Evolutionary conservation across 2,888 invertebrate genomes (phyloP).

Genomic region (Helleia helle): DNA sequence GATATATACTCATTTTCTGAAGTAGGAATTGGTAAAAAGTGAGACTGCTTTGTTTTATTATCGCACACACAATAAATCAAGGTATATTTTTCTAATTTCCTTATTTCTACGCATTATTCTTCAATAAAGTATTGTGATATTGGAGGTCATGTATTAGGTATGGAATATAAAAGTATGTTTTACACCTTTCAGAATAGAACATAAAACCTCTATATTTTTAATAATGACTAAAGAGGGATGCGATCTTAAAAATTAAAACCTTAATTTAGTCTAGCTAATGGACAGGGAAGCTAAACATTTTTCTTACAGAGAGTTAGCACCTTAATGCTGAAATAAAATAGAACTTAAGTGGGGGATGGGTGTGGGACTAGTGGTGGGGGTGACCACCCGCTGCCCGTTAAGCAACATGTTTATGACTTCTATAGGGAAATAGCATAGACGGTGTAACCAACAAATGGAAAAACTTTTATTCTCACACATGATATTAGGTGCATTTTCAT

Average conservation of each 20-base stretch:
- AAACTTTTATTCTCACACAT: conserved; percentile 64
- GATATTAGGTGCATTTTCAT: conserved; percentile 62
- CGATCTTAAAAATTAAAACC: conserved; percentile 43
- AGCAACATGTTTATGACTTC: conserved; percentile 65
- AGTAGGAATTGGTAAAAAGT: too few relatives aligned
- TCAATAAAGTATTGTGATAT: too few relatives aligned
- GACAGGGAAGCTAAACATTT: conserved; percentile 46
- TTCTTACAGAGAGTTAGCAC: conserved; percentile 28
- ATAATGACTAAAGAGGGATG: conserved; percentile 20
- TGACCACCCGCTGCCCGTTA: conserved; percentile 29
- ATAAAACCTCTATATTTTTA: too few relatives aligned
- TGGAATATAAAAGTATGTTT: too few relatives aligned
- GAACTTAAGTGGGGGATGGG: conserved; percentile 33
- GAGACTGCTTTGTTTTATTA: too few relatives aligned
- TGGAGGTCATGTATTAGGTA: too few relatives aligned
- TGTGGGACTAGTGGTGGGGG: conserved; percentile 17
- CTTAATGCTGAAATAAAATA: conserved; percentile 44
- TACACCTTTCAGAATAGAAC: too few relatives aligned
- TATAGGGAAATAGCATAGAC: conserved; percentile 65
- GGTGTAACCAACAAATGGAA: conserved; percentile 56
- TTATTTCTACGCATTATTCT: too few relatives aligned
- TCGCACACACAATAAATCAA: too few relatives aligned
- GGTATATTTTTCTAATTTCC: too few relatives aligned
- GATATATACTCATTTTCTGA: too few relatives aligned
- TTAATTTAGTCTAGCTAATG: conserved; percentile 48